phyloP scores from a whole-genome alignment of 1,140 invertebrate genomes.

The Drosophila simulans region DNA sequence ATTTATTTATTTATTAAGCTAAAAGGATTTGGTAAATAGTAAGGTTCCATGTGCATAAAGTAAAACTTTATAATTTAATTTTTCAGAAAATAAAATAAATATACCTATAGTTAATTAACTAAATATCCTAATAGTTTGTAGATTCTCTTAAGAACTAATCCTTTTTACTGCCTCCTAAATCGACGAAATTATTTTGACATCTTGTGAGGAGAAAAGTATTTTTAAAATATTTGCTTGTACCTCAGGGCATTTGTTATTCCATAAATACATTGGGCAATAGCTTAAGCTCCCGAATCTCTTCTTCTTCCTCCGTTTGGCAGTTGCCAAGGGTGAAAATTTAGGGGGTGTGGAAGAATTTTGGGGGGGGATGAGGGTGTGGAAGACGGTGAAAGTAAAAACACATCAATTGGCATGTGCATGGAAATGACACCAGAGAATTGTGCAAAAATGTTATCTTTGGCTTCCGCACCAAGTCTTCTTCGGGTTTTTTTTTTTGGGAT shows the following conservation, averaged over 20 bases:
- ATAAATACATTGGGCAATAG: slow-evolving; percentile 30
- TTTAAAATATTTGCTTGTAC: not conserved
- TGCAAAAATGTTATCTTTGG: slow-evolving; percentile 83
- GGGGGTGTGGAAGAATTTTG: not conserved
- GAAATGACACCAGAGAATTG: slow-evolving; percentile 82
- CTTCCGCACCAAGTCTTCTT: slow-evolving; percentile 73
- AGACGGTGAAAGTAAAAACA: slow-evolving; percentile 74
- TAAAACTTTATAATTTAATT: not conserved
- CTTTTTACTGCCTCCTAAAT: not conserved
- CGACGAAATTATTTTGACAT: not conserved
- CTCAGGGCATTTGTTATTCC: slow-evolving; percentile 19
- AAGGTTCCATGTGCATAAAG: not conserved
- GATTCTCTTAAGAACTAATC: not conserved
- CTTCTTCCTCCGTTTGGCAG: slow-evolving; percentile 4
- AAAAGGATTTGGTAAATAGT: not conserved
- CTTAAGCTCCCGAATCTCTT: slow-evolving; percentile 21
- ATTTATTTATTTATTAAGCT: not conserved
- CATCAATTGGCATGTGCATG: slow-evolving; percentile 82
- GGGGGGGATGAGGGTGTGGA: slow-evolving; percentile 7
- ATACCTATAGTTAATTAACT: no score
- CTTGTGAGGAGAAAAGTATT: not conserved
- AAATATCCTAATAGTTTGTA: no score
- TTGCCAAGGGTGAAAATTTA: slow-evolving; percentile 19
- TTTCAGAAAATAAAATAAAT: no score
- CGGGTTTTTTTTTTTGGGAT: slow-evolving; percentile 45